Evolutionary conservation across 2,888 invertebrate species (phyloP).

Genomic region (Augiades crinisus): DNA sequence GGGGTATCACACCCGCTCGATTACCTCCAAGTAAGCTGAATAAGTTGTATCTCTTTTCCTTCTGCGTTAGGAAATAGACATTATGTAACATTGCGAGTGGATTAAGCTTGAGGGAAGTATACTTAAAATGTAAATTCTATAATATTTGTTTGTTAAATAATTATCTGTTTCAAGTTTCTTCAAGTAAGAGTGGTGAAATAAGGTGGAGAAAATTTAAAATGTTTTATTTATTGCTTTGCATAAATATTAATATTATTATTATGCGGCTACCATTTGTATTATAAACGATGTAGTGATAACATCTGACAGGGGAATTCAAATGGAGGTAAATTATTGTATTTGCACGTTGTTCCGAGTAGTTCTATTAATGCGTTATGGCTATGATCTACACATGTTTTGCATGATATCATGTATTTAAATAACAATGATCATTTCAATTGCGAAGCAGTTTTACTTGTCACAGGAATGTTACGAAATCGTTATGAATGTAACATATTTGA

Average conservation of each 20-base stretch:
- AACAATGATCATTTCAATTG: conserved; percentile 31
- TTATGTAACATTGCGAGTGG: no score
- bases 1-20: conserved; percentile 58
- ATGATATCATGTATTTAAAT: conserved; percentile 42
- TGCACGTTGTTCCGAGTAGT: conserved; percentile 18
- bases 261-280: not conserved
- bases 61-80: no score
- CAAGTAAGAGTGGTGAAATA: no score
- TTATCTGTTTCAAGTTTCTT: no score
- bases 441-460: conserved; percentile 4
- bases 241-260: no score
- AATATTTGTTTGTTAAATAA: no score
- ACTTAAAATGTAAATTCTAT: no score
- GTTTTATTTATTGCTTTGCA: no score
- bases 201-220: no score
- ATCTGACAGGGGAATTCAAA: conserved; percentile 23
- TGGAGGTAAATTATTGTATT: conserved; percentile 23
- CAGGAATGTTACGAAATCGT: not conserved
- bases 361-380: conserved; percentile 18
- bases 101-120: no score
- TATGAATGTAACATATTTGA: no score
- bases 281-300: conserved; percentile 13
- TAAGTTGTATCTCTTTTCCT: no score
- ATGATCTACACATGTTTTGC: conserved; percentile 24
- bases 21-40: conserved; percentile 48